Evolutionary conservation across 2,113 vertebrate species (phyloP).

Genomic region (Lycaon pictus): DNA sequence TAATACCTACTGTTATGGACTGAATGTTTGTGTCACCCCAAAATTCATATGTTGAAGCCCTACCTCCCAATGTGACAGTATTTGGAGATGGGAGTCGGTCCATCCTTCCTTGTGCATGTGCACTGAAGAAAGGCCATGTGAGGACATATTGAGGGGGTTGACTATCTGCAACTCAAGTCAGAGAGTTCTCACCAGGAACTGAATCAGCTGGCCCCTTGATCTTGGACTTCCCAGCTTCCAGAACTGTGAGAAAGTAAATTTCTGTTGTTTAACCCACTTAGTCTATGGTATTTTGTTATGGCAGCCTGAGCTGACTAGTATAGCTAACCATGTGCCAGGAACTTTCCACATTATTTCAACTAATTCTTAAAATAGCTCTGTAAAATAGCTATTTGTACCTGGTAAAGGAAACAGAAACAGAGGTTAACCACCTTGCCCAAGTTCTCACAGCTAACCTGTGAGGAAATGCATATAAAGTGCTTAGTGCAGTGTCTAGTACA

Average conservation of each 20-base stretch:
- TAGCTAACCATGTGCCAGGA: neutral
- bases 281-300: neutral
- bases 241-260: neutral
- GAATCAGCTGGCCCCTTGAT: neutral
- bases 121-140: neutral
- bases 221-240: neutral
- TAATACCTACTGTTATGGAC: neutral
- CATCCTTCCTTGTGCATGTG: neutral
- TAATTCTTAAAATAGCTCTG: neutral
- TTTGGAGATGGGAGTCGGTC: neutral
- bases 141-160: neutral
- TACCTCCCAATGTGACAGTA: neutral
- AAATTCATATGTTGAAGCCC: neutral
- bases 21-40: neutral
- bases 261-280: neutral
- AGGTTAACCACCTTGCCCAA: neutral
- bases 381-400: slow-evolving; percentile 6
- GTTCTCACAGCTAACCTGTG: neutral
- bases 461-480: neutral
- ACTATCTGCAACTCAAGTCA: neutral
- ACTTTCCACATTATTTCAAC: slow-evolving; percentile 3
- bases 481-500: neutral
- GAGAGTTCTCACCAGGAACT: neutral
- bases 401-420: neutral
- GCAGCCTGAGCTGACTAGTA: neutral